Base-by-base conservation (phyloP, 2,113 vertebrate species). In the Phasianus colchicus region DNA sequence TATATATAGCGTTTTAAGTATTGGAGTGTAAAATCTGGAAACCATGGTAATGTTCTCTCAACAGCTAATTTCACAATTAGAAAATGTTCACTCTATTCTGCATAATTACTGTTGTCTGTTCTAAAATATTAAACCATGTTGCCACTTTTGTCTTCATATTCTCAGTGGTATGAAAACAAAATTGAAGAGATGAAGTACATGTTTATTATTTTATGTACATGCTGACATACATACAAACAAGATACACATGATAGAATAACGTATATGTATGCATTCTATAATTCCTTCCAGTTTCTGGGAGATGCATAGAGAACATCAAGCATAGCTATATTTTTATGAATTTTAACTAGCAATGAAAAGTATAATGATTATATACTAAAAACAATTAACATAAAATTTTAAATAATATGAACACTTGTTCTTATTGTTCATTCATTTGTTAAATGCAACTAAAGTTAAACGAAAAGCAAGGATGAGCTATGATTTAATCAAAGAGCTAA, bases 1-100 rank as follows among this genome's bases (percentile, higher is more conserved):
- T 9, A 22, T 9, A 22, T 29, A 21, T 3, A 2, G 11, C 6
- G 12, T 2, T 30, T 1, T 13, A 34, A 17, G 6, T 32, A 6
- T 4, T 15, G 0, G 2, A 7, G 3, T n/a, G 3, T 3, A 13
- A 29, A 55, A 29, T 8, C 0, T 2, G 5, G 38, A 8, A 63
- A 17, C 10, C 9, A 0, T 22, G 27, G 13, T 0, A 16, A 24
- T 3, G 40, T 32, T 24, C 12, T 15, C 65, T 25, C 55, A 30
- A 38, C 17, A 70, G 64, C 43, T 34, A 32, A 47, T 3, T 22
- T 20, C 12, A 58, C 36, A 16, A 40, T 4, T 4, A 27, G 40
- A 40, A 63, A 32, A n/a, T 45, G 24, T 7, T 64, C 21, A 34
- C 67, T 47, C 78, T 64, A 45, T 14, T 27, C 65, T 16, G 32